These are phyloP conservation scores for Catharus fuscescens DNA, from an alignment of 2,113 vertebrate genomes.

Conservation along the genomic window DNA sequence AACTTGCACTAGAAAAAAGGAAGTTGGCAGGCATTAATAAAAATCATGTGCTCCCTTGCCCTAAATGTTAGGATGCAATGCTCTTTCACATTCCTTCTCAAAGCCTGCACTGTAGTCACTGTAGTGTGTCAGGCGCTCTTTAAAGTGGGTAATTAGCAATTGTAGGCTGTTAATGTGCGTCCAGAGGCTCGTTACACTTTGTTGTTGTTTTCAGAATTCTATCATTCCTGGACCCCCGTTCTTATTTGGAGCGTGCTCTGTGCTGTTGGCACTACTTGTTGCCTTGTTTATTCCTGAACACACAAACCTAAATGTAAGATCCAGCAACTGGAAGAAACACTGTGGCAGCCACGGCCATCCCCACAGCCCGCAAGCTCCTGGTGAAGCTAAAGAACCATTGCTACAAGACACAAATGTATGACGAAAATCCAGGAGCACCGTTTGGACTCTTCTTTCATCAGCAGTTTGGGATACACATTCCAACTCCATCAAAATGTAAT, in stretches of 20 bases:
- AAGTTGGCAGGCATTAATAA: too few relatives aligned
- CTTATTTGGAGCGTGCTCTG: conserved; percentile 86
- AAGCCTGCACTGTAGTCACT: neutral
- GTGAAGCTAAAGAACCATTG: conserved; percentile 88
- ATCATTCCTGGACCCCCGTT: conserved; percentile 89
- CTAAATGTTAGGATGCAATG: fast-evolving
- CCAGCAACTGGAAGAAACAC: conserved; percentile 87
- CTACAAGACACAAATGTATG: conserved; percentile 90
- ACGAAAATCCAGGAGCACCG: conserved; percentile 42
- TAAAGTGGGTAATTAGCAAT: fast-evolving
- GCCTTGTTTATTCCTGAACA: conserved; percentile 91
- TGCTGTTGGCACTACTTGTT: conserved; percentile 86
- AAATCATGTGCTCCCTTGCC: neutral
- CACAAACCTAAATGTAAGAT: conserved; percentile 77
- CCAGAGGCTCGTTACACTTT: fast-evolving
- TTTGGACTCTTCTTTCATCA: conserved; percentile 44
- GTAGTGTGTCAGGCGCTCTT: neutral
- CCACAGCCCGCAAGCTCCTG: conserved; percentile 82
- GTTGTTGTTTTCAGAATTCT: conserved; percentile 74
- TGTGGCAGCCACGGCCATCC: conserved; percentile 81
- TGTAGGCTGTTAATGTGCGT: neutral
- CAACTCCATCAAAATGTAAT: conserved; percentile 42
- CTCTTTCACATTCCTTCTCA: neutral
- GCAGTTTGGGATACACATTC: conserved; percentile 73
- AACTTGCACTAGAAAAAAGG: neutral